A percentile compares a stretch with the other conserved stretches of the same genome.
phyloP scores from a whole-genome alignment of 1,140 invertebrate species.

The Drosophila pruinosa region DNA sequence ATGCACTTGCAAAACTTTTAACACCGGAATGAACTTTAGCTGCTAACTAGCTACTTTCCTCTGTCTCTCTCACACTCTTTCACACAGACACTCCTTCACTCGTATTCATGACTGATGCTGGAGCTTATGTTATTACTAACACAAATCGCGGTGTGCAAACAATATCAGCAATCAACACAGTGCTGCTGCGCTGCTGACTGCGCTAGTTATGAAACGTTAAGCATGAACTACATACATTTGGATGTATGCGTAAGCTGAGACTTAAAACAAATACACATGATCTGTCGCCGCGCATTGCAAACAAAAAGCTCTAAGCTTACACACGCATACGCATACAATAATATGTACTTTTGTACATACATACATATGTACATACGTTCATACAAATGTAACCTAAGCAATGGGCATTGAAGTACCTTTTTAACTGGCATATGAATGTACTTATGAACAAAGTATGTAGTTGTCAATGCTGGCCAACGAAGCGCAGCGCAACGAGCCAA shows the following conservation, averaged over 20 bases:
- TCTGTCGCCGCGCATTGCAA: slow-evolving; percentile 42
- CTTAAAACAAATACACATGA: slow-evolving; percentile 49
- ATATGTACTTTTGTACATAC: slow-evolving; percentile 3
- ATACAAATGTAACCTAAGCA: no score
- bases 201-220: slow-evolving; percentile 65
- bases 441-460: slow-evolving; percentile 17
- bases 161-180: slow-evolving; percentile 43
- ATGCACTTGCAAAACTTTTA: slow-evolving; percentile 22
- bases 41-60: background rate
- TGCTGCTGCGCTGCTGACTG: slow-evolving; percentile 12
- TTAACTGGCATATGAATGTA: slow-evolving; percentile 6
- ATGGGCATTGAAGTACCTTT: slow-evolving; percentile 33
- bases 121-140: slow-evolving; percentile 21
- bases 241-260: slow-evolving; percentile 23
- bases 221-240: slow-evolving; percentile 12
- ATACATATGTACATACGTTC: background rate
- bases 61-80: background rate
- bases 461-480: slow-evolving; percentile 41
- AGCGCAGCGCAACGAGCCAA: slow-evolving; percentile 32
- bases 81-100: background rate
- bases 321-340: slow-evolving; percentile 6
- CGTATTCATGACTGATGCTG: slow-evolving; percentile 2
- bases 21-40: slow-evolving; percentile 8
- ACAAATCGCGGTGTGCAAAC: slow-evolving; percentile 46
- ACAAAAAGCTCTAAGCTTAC: slow-evolving; percentile 33